Evolutionary conservation across 1,140 invertebrate genomes (phyloP).

Genomic region (Zaprionus vittiger): DNA sequence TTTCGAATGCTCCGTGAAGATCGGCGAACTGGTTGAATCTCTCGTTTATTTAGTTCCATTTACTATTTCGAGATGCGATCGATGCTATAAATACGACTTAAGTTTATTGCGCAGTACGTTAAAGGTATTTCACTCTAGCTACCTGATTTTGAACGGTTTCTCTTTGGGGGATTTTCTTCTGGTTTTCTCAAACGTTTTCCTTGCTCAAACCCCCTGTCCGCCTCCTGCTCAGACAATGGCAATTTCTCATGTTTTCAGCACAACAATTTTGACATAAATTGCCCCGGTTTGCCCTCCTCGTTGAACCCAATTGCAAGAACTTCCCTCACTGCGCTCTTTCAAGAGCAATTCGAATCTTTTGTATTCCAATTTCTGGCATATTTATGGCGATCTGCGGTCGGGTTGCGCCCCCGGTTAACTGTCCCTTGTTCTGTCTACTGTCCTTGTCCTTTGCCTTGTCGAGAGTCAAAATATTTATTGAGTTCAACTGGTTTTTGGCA

Average conservation of each 20-base stretch:
- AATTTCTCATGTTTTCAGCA: constrained; percentile 45
- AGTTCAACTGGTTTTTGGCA: constrained; percentile 74
- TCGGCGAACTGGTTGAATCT: constrained; percentile 31
- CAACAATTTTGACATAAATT: constrained; percentile 63
- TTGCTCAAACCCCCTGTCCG: constrained; percentile 10
- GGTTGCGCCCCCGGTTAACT: constrained; percentile 36
- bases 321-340: constrained; percentile 25
- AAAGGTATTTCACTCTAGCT: not conserved
- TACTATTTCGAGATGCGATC: not conserved
- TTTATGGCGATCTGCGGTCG: constrained; percentile 43
- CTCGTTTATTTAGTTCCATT: constrained; percentile 46
- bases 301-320: constrained; percentile 14
- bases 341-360: constrained; percentile 51
- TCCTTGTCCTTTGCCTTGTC: constrained; percentile 47
- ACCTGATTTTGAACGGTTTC: not conserved
- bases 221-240: not conserved
- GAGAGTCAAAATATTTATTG: constrained; percentile 82
- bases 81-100: not conserved
- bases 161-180: not conserved
- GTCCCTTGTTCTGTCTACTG: constrained; percentile 8
- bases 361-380: constrained; percentile 44
- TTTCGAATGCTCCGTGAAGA: constrained; percentile 46
- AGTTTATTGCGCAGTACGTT: not conserved
- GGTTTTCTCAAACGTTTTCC: not conserved
- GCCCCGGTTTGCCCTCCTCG: constrained; percentile 49